Evolutionary conservation across 1,140 invertebrate species (phyloP).

Genomic region (Acyrthosiphon pisum): DNA sequence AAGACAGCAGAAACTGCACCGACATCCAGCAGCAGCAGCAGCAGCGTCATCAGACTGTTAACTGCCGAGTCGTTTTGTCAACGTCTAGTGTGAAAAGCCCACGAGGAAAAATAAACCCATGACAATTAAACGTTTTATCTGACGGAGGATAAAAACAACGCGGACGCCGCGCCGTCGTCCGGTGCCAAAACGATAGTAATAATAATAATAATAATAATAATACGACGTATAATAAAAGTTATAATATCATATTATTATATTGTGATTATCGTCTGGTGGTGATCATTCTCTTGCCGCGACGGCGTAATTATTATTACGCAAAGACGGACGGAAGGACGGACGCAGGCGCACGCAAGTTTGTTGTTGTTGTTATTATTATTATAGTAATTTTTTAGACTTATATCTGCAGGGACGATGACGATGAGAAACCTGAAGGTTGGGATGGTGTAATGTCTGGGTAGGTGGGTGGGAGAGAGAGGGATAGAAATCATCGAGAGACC

Average conservation of each 20-base stretch:
- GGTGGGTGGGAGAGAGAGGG: neutral
- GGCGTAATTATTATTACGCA: neutral
- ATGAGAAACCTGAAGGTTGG: neutral
- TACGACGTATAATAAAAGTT: neutral
- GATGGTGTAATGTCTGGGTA: neutral
- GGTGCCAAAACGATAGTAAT: constrained; percentile 38
- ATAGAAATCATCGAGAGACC: neutral
- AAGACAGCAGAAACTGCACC: neutral
- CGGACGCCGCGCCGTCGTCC: neutral
- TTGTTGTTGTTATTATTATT: neutral
- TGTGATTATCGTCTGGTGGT: neutral
- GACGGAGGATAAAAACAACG: constrained; percentile 43
- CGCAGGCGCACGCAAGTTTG: neutral
- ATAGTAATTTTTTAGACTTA: neutral
- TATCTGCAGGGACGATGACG: neutral
- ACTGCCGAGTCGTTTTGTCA: constrained; percentile 57
- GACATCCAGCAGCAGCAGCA: neutral
- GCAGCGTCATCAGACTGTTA: constrained; percentile 29
- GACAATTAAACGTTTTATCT: constrained; percentile 53
- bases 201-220: constrained; percentile 21
- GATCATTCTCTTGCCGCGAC: neutral
- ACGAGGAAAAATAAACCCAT: constrained; percentile 35
- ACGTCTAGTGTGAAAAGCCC: constrained; percentile 51
- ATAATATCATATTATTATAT: neutral
- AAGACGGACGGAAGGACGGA: neutral